A percentile compares a stretch with the other conserved stretches of the same genome.
Evolutionary conservation across 2,888 invertebrate species (phyloP).

Genomic region (Drosophila pseudotalamancana): DNA sequence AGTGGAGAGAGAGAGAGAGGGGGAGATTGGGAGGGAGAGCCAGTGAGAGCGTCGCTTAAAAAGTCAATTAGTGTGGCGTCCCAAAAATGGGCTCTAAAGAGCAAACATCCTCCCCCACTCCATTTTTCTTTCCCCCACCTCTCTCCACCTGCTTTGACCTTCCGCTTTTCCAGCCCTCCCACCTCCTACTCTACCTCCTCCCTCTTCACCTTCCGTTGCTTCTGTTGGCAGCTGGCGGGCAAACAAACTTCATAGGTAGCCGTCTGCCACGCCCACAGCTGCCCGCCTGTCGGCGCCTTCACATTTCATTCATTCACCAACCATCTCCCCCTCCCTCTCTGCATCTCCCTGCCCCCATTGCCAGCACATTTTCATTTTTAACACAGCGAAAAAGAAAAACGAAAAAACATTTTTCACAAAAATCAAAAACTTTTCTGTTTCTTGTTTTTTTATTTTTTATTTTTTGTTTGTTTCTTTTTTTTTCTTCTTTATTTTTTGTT

Average conservation of each 20-base stretch:
- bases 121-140: neutral
- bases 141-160: neutral
- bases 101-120: neutral
- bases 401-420: constrained; percentile 55
- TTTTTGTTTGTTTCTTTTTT: neutral
- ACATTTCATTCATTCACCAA: constrained; percentile 42
- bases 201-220: neutral
- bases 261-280: constrained; percentile 40
- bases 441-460: constrained; percentile 1
- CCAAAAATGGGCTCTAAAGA: constrained; percentile 16
- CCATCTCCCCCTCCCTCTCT: neutral
- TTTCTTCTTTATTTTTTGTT: neutral
- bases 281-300: constrained; percentile 25
- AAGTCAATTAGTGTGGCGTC: constrained; percentile 52
- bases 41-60: constrained; percentile 39
- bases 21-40: neutral
- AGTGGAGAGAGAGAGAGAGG: neutral
- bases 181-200: neutral
- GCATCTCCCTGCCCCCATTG: neutral
- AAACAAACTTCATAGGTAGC: constrained; percentile 49
- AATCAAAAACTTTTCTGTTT: constrained; percentile 64
- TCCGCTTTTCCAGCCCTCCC: neutral
- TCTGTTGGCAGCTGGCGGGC: constrained; percentile 37
- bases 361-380: constrained; percentile 51
- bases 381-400: constrained; percentile 41